Percentiles rank a stretch among this genome's conserved stretches.
Evolutionary conservation across 1,140 invertebrate species (phyloP).

Genomic region (Drosophila melanica): DNA sequence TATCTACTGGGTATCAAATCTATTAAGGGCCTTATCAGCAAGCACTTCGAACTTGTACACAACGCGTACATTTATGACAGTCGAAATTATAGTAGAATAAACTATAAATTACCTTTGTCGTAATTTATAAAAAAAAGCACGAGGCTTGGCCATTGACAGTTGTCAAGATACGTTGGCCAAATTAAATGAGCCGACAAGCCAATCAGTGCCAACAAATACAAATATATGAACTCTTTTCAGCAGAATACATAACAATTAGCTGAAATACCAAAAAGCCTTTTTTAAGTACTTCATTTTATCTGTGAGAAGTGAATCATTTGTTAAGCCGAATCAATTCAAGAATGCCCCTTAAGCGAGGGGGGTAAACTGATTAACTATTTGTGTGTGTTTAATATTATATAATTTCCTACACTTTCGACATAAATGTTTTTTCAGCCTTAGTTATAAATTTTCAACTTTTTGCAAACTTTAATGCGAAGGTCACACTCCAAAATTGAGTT

Average conservation of each 20-base stretch:
- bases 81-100: conserved; percentile 1
- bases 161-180: conserved; percentile 19
- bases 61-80: conserved; percentile 9
- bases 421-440: not conserved
- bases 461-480: conserved; percentile 53
- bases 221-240: not conserved
- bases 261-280: not conserved
- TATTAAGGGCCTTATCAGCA: conserved; percentile 14
- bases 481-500: conserved; percentile 39
- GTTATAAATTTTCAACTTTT: conserved; percentile 15
- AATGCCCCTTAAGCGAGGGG: not conserved
- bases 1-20: conserved; percentile 31
- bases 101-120: not conserved
- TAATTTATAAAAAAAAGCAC: conserved; percentile 23
- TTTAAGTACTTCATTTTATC: conserved; percentile 5
- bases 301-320: not conserved
- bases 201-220: conserved; percentile 5
- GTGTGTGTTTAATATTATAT: not conserved
- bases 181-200: conserved; percentile 4
- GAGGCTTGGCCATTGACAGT: not conserved
- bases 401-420: conserved; percentile 2
- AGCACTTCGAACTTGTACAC: conserved; percentile 12
- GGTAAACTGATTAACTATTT: no score
- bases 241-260: not conserved
- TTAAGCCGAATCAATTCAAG: not conserved